A percentile compares a stretch with the other conserved stretches of the same genome.
Conservation (phyloP, 1,140 invertebrate species). For the Drosophila parvula region DNA sequence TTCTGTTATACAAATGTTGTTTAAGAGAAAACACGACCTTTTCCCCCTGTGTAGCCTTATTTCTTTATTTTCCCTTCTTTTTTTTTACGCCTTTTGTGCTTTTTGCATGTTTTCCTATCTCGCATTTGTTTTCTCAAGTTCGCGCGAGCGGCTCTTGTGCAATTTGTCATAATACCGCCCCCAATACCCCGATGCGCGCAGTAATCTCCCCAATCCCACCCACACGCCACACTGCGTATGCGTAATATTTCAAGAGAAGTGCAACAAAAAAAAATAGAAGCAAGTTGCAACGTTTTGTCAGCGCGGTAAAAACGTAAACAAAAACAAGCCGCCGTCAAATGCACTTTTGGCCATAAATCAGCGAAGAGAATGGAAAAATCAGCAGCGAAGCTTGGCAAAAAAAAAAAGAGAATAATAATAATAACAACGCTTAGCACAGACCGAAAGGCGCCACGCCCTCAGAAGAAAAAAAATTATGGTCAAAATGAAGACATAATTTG, state of each 20-base stretch:
- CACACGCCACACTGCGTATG: constrained; percentile 49
- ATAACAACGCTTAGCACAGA: constrained; percentile 30
- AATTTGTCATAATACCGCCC: constrained; percentile 64
- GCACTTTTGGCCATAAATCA: constrained; percentile 54
- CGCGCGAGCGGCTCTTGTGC: constrained; percentile 65
- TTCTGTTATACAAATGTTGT: neutral
- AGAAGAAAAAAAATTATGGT: neutral
- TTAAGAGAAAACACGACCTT: neutral
- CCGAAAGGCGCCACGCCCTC: constrained; percentile 61
- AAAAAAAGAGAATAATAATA: constrained; percentile 1
- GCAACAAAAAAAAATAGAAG: constrained; percentile 8
- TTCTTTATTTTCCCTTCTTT: constrained; percentile 16
- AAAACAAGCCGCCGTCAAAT: constrained; percentile 68
- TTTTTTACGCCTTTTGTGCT: constrained; percentile 34
- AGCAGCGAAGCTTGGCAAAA: neutral
- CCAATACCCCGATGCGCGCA: constrained; percentile 9
- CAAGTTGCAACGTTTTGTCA: constrained; percentile 65
- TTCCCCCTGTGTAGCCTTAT: constrained; percentile 16
- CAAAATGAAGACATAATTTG: constrained; percentile 79
- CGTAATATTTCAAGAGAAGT: constrained; percentile 72
- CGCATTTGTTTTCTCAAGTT: constrained; percentile 81
- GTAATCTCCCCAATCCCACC: constrained; percentile 2
- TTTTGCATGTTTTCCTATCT: constrained; percentile 78
- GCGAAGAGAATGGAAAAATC: constrained; percentile 40
- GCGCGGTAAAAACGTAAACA: constrained; percentile 79